These are phyloP conservation scores for Theretra japonica DNA, from an alignment of 2,888 invertebrate genomes.

Conservation along the genomic window DNA sequence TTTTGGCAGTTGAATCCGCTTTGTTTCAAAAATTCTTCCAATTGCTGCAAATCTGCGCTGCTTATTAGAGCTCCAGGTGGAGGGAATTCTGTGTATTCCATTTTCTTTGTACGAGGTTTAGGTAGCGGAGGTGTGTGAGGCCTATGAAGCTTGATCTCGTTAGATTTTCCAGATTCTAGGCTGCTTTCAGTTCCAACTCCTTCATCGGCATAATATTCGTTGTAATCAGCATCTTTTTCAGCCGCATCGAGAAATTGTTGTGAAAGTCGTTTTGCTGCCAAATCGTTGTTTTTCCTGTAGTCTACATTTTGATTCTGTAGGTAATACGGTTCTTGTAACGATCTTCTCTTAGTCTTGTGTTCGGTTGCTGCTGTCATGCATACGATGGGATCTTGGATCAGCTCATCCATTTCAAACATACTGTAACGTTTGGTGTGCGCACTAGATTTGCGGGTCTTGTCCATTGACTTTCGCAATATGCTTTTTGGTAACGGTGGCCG, in stretches of 20 bases:
- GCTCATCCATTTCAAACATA: conserved; percentile 90
- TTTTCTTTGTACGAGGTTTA: conserved; percentile 78
- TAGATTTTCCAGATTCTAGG: conserved; percentile 84
- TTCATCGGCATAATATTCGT: conserved; percentile 85
- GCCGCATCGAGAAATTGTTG: conserved; percentile 82
- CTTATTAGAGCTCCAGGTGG: conserved; percentile 81
- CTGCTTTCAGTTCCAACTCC: conserved; percentile 86
- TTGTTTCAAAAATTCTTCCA: conserved; percentile 89
- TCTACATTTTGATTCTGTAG: conserved; percentile 81
- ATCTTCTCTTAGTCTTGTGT: conserved; percentile 87
- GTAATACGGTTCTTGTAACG: conserved; percentile 90
- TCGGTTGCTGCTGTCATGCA: conserved; percentile 78
- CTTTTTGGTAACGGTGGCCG: conserved; percentile 90
- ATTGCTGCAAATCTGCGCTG: conserved; percentile 87
- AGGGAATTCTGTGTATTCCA: conserved; percentile 79
- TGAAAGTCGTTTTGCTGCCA: conserved; percentile 80
- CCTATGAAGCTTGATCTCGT: conserved; percentile 78
- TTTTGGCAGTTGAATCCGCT: conserved; percentile 89
- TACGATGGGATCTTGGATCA: conserved; percentile 77
- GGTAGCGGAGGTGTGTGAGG: conserved; percentile 83
- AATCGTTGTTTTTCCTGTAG: conserved; percentile 81
- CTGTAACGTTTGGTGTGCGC: conserved; percentile 88
- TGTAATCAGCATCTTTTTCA: conserved; percentile 82
- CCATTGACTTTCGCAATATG: conserved; percentile 87
- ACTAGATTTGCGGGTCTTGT: conserved; percentile 80